Conservation (phyloP, 2,888 invertebrate genomes). For the Eudiplozoon nipponicum region DNA sequence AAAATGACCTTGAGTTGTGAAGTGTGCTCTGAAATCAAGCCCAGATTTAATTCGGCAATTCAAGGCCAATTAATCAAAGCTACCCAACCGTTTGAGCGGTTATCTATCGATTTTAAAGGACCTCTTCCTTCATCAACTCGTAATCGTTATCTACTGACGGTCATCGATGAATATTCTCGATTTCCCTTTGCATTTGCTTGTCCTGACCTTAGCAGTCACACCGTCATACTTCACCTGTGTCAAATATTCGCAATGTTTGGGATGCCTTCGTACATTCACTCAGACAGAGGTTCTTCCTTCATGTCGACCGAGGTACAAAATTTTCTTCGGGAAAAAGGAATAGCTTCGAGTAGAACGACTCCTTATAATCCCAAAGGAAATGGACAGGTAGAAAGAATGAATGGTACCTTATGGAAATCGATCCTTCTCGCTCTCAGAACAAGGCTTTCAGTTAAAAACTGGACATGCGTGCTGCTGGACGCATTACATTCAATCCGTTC, state of each 20-base stretch:
- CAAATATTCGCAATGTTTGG: constrained; percentile 18
- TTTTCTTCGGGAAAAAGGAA: constrained; percentile 12
- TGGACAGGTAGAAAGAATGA: constrained; percentile 17
- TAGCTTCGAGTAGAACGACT: constrained; percentile 17
- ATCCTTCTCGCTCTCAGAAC: constrained; percentile 14
- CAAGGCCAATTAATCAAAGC: constrained; percentile 17
- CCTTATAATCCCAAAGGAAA: constrained; percentile 17
- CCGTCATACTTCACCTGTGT: constrained; percentile 15
- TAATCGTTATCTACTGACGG: constrained; percentile 17
- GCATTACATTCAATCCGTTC: constrained; percentile 17
- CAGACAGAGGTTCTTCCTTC: constrained; percentile 17
- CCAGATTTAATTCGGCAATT: constrained; percentile 7
- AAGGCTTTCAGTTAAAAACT: constrained; percentile 1
- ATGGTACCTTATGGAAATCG: constrained; percentile 18
- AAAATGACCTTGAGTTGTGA: constrained; percentile 7
- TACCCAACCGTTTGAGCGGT: constrained; percentile 17
- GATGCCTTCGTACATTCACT: constrained; percentile 17
- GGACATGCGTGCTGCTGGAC: constrained; percentile 16
- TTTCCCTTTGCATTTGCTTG: constrained; percentile 18
- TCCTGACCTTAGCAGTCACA: constrained; percentile 15
- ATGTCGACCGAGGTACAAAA: constrained; percentile 17
- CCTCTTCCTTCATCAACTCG: constrained; percentile 17
- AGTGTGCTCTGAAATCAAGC: constrained; percentile 14
- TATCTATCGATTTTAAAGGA: constrained; percentile 18
- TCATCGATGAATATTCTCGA: constrained; percentile 18